phyloP scores from a whole-genome alignment of 2,797 vertebrate species.

The Sphenodon punctatus region DNA sequence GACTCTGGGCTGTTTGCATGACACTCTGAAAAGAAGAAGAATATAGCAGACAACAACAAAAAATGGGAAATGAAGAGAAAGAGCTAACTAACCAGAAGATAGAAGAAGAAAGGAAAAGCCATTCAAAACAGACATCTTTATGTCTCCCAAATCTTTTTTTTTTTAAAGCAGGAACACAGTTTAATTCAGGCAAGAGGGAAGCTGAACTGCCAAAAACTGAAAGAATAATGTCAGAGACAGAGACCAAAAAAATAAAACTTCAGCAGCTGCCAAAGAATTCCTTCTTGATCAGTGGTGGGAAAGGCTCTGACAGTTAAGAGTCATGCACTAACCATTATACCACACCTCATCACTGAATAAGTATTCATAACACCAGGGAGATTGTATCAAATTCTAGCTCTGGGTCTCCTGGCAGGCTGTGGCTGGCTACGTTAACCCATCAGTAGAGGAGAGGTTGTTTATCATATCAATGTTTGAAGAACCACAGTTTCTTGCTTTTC shows the following conservation, averaged over 20 bases:
- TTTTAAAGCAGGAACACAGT: background rate
- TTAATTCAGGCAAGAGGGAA: background rate
- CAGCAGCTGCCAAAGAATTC: background rate
- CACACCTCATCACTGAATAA: fast-evolving
- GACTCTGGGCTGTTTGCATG: background rate
- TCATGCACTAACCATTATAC: fast-evolving
- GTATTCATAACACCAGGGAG: fast-evolving
- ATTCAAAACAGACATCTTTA: background rate
- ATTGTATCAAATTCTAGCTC: background rate
- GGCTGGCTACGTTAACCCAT: background rate
- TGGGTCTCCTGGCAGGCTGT: conserved; percentile 17
- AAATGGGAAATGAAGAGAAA: background rate
- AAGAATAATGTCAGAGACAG: background rate
- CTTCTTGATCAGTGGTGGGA: fast-evolving
- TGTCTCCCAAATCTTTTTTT: background rate
- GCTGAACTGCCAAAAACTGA: background rate
- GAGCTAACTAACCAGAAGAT: background rate
- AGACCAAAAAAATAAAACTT: background rate
- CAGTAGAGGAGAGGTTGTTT: conserved; percentile 4
- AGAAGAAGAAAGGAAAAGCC: background rate
- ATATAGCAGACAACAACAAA: background rate
- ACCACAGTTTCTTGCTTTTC: conserved; percentile 3
- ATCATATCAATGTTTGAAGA: conserved; percentile 14
- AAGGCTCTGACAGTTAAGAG: fast-evolving
- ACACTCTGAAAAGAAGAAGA: background rate